Evolutionary conservation across 2,888 invertebrate genomes (phyloP).

Genomic region (Dicycla oo): DNA sequence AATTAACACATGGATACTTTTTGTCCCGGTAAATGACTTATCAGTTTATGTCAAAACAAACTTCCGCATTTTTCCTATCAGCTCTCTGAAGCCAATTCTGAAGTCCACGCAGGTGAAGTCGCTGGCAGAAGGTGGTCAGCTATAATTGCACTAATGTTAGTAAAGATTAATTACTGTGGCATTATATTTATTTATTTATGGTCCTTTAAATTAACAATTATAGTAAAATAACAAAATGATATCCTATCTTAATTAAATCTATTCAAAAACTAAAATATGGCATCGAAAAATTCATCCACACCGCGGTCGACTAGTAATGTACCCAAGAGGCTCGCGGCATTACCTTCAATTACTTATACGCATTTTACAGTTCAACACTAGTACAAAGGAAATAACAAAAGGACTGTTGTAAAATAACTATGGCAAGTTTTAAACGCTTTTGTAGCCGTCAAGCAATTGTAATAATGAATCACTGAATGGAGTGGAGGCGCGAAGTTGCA

Average conservation of each 20-base stretch:
- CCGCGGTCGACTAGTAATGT: no score
- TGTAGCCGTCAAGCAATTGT: constrained; percentile 61
- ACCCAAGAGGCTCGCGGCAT: no score
- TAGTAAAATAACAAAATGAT: no score
- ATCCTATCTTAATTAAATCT: no score
- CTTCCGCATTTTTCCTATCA: neutral
- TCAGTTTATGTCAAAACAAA: neutral
- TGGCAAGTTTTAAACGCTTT: constrained; percentile 68
- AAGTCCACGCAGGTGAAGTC: neutral
- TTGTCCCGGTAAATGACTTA: neutral
- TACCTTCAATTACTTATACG: neutral
- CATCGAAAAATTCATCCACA: no score
- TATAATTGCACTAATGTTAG: neutral
- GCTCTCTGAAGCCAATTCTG: no score
- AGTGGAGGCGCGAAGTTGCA: constrained; percentile 58
- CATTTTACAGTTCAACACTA: neutral
- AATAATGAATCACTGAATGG: constrained; percentile 67
- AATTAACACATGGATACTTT: neutral
- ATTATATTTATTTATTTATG: no score
- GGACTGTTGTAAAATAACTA: constrained; percentile 57
- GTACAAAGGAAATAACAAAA: constrained; percentile 26
- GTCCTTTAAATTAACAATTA: no score
- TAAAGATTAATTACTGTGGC: no score
- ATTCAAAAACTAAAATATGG: no score
- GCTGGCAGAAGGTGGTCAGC: neutral